phyloP scores from a whole-genome alignment of 2,888 invertebrate species.

The Morpho achilles region DNA sequence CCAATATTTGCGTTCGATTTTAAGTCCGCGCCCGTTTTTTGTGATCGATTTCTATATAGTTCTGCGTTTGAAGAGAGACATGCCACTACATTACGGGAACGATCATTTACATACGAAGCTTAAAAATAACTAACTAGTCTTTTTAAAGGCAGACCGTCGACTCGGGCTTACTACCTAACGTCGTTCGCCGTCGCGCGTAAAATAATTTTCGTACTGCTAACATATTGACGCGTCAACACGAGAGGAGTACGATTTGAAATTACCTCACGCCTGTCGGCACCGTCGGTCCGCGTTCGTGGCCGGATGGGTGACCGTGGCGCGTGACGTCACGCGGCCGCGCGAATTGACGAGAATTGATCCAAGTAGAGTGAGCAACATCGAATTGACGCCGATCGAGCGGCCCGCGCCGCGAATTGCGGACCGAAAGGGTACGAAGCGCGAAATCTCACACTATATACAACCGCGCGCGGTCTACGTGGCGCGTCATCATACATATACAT shows the following conservation, averaged over 20 bases:
- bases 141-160: conserved; percentile 66
- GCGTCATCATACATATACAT: conserved; percentile 45
- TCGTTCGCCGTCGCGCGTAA: conserved; percentile 44
- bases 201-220: conserved; percentile 74
- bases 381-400: conserved; percentile 42
- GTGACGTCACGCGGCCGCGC: conserved; percentile 13
- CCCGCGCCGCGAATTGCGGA: conserved; percentile 16
- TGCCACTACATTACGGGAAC: conserved; percentile 57
- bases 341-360: conserved; percentile 60
- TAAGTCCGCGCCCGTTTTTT: background rate
- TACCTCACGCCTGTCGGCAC: conserved; percentile 41
- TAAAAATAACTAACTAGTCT: conserved; percentile 73
- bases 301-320: background rate
- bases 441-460: conserved; percentile 37
- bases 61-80: conserved; percentile 46
- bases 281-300: conserved; percentile 1
- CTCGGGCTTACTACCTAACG: conserved; percentile 47
- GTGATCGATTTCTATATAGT: background rate
- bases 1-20: background rate
- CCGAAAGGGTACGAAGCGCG: conserved; percentile 17
- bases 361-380: conserved; percentile 48
- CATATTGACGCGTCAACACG: conserved; percentile 71
- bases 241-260: conserved; percentile 74
- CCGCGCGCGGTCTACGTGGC: conserved; percentile 27
- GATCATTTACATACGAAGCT: conserved; percentile 61